Evolutionary conservation across 2,888 invertebrate genomes (phyloP), one percentile per base, ranked within the genome.

Genomic region (Pycnomerus fuliginosus): DNA sequence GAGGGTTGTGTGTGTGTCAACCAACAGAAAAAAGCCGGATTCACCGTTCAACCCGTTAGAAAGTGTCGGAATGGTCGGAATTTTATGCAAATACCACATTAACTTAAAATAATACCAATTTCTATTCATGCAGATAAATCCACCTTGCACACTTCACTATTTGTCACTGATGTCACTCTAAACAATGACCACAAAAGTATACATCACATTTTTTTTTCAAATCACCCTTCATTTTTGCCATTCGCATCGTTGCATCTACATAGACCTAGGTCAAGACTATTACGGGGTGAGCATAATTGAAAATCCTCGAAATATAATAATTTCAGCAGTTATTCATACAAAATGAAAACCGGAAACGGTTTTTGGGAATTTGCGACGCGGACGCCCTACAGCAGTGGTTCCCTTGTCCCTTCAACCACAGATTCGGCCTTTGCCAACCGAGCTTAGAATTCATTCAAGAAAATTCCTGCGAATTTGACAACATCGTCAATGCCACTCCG

Each of bases 311-410:
- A 4, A 20, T 7, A 20, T 7, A 20, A 20, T 7, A 25, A 14
- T 16, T 10, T 7, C 8, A 11, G 15, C n/a, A 38, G 38, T 17
- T 38, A 16, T 30, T 30, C 15, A 14, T 29, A 12, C 30, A 23
- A 13, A 15, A 30, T 22, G 8, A 22, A 22, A 16, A 17, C 32
- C 16, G 11, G 12, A 16, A 16, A 37, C 28, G 10, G 7, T 76
- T 74, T 45, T 51, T 75, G 5, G 75, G 75, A 1, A 57, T 73
- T 4, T 75, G 75, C 42, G 68, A 71, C 27, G 64, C 68, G 30
- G 55, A 57, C 1, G 70, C 67, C 0, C 55, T 75, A 39, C 63
- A 64, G 25, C 60, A 63, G 25, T 75, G 75, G 75, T 60, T 61
- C 15, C 60, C 74, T 5, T 76, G 74, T 55, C 64, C 72, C 4